Conservation (phyloP, 2,113 vertebrate genomes). For the Gadus chalcogrammus region DNA sequence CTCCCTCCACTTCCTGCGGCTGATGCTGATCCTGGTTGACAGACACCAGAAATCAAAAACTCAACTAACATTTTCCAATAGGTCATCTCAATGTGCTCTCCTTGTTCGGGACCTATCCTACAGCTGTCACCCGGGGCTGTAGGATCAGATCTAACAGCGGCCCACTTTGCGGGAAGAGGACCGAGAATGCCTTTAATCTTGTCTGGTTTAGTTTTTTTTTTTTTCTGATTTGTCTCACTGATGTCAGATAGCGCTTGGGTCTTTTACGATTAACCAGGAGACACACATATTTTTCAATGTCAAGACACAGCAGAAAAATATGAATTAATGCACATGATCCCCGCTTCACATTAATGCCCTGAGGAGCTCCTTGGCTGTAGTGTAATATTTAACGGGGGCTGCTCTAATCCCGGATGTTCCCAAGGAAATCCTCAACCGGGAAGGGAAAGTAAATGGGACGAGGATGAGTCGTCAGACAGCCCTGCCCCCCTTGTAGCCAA, state of each 20-base stretch:
- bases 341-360: conserved; percentile 57
- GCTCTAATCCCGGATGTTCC: conserved; percentile 22
- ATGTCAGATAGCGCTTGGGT: conserved; percentile 44
- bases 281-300: conserved; percentile 54
- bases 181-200: conserved; percentile 50
- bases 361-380: conserved; percentile 35
- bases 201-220: background rate
- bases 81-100: conserved; percentile 29
- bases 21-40: conserved; percentile 36
- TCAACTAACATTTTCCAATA: conserved; percentile 24
- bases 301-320: conserved; percentile 33
- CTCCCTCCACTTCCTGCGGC: conserved; percentile 12
- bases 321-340: conserved; percentile 60
- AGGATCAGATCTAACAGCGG: too few species aligned
- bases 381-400: conserved; percentile 49
- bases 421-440: conserved; percentile 19
- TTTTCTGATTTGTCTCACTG: conserved; percentile 18
- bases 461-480: conserved; percentile 15
- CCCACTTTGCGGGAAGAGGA: conserved; percentile 34
- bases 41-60: conserved; percentile 34
- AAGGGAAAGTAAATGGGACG: conserved; percentile 9
- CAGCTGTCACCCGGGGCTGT: too few species aligned
- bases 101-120: conserved; percentile 47
- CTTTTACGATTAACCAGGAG: conserved; percentile 35
- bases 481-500: conserved; percentile 23